Conservation (phyloP, 2,113 vertebrate genomes). For the Rhineura floridana region DNA sequence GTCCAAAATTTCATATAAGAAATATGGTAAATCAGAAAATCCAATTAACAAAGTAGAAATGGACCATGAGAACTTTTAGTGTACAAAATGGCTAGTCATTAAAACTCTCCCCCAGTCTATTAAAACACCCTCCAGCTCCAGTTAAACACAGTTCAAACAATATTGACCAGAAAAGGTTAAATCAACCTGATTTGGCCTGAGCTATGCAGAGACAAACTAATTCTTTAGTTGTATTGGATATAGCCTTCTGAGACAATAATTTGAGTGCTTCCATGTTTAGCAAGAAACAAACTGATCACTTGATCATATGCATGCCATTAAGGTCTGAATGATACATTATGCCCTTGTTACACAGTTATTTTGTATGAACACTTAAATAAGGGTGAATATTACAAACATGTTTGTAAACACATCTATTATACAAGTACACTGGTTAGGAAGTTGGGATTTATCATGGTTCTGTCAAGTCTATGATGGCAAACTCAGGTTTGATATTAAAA, state of each 20-base stretch:
- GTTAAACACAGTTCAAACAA: conserved; percentile 61
- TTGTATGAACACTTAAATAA: neutral
- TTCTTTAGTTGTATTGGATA: conserved; percentile 50
- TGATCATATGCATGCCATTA: neutral
- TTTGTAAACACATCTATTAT: neutral
- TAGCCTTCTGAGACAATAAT: conserved; percentile 53
- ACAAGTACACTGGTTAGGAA: neutral
- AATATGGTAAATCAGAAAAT: neutral
- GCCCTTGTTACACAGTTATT: neutral
- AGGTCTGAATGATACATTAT: neutral
- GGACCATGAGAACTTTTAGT: conserved; percentile 57
- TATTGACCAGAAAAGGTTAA: conserved; percentile 52
- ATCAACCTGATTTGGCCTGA: conserved; percentile 41
- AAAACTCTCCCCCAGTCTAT: conserved; percentile 67
- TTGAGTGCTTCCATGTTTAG: conserved; percentile 15
- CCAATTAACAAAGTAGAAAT: conserved; percentile 48
- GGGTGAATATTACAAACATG: neutral
- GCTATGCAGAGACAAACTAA: conserved; percentile 38
- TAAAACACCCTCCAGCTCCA: conserved; percentile 66
- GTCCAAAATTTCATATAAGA: neutral
- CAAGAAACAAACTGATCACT: neutral
- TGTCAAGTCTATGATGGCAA: neutral
- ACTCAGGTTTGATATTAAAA: neutral
- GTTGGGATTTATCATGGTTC: neutral
- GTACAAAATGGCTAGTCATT: conserved; percentile 69